A percentile compares a stretch with the other conserved stretches of the same genome.
These are phyloP conservation scores for Lasiommata megera DNA, from an alignment of 2,888 invertebrate species.

Conservation along the genomic window DNA sequence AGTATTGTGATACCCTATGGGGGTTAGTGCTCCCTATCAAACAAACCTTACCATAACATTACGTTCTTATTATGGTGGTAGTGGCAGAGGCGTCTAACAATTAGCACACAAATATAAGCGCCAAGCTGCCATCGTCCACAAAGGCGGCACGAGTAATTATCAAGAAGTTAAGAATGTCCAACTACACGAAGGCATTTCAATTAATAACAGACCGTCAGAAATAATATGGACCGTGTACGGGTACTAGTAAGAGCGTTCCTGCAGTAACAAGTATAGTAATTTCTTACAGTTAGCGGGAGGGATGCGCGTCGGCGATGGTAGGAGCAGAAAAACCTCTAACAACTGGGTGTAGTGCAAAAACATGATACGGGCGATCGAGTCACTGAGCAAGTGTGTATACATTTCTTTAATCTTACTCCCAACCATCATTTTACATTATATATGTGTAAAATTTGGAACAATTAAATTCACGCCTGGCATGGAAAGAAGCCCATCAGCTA, in stretches of 20 bases:
- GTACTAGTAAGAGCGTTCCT: constrained; percentile 39
- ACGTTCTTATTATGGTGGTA: background rate
- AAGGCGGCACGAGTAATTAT: constrained; percentile 35
- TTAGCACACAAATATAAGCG: constrained; percentile 21
- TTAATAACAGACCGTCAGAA: constrained; percentile 50
- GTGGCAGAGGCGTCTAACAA: constrained; percentile 35
- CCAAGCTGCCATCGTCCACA: constrained; percentile 29
- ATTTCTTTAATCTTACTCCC: constrained; percentile 3
- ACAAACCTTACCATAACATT: too few species aligned
- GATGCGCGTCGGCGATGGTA: constrained; percentile 55
- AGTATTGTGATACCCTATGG: too few species aligned
- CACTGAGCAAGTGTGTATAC: constrained; percentile 10
- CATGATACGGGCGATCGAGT: constrained; percentile 50
- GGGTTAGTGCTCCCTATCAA: too few species aligned
- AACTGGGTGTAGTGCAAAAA: constrained; percentile 45
- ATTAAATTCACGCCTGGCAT: too few species aligned
- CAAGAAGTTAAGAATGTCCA: constrained; percentile 43
- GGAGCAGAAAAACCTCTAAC: constrained; percentile 51
- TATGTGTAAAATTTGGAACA: too few species aligned
- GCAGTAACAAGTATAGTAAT: constrained; percentile 45
- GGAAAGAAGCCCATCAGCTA: too few species aligned
- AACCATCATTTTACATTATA: background rate
- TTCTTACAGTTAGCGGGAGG: constrained; percentile 61
- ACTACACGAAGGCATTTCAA: constrained; percentile 40
- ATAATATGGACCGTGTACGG: constrained; percentile 38